phyloP scores from a whole-genome alignment of 2,797 vertebrate species.

The Hydrophis major region DNA sequence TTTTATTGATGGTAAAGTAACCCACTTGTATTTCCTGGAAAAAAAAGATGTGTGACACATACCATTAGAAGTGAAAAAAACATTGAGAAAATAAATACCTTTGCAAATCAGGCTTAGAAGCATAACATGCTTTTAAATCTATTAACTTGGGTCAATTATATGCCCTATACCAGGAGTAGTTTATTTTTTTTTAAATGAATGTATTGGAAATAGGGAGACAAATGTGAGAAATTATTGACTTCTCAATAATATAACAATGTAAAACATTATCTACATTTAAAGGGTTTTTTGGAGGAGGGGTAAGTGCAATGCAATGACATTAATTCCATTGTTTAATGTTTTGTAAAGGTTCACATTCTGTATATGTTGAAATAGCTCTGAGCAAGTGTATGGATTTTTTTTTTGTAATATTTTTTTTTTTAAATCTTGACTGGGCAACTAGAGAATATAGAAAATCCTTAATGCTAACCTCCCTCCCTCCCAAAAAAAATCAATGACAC shows the following conservation, averaged over 20 bases:
- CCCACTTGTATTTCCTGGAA: background rate
- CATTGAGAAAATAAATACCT: background rate
- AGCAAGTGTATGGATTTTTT: background rate
- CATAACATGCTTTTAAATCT: background rate
- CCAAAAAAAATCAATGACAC: background rate
- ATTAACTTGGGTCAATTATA: background rate
- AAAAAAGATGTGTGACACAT: background rate
- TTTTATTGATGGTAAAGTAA: background rate
- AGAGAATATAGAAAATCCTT: background rate
- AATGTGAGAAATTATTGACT: background rate
- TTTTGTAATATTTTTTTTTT: background rate
- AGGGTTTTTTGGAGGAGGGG: background rate
- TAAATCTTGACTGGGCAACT: background rate
- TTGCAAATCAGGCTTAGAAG: background rate
- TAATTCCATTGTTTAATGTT: background rate
- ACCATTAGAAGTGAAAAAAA: background rate
- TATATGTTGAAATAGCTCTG: background rate
- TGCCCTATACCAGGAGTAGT: background rate
- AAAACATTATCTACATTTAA: background rate
- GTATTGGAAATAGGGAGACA: background rate
- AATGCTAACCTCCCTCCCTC: background rate
- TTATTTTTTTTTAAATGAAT: background rate
- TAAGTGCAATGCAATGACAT: background rate
- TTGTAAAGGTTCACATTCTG: background rate
- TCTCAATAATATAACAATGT: background rate